These are phyloP conservation scores for Notothenia coriiceps DNA, from an alignment of 2,113 vertebrate species.

Conservation along the genomic window DNA sequence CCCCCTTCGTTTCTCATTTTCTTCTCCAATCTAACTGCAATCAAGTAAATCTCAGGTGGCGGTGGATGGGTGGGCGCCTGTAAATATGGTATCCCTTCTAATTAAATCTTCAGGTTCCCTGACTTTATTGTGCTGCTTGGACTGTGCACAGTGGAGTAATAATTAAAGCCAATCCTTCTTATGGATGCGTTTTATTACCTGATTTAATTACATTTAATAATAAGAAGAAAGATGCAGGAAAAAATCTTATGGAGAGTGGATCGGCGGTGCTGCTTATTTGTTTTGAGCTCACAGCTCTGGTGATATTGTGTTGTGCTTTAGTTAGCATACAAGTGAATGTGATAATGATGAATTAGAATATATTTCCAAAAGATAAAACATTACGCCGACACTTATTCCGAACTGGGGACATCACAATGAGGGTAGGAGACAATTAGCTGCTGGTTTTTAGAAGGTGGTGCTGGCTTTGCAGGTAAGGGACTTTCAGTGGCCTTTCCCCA, in stretches of 20 bases:
- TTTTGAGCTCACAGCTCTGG: slow-evolving; percentile 55
- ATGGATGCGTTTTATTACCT: slow-evolving; percentile 75
- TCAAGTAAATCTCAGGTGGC: slow-evolving; percentile 79
- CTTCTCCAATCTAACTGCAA: slow-evolving; percentile 73
- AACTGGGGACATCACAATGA: slow-evolving; percentile 49
- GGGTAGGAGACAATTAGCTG: slow-evolving; percentile 45
- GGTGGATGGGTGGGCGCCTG: slow-evolving; percentile 56
- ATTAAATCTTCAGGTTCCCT: slow-evolving; percentile 81
- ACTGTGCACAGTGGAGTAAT: slow-evolving; percentile 71
- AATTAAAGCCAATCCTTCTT: slow-evolving; percentile 76
- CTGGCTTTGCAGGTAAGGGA: background rate
- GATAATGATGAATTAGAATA: slow-evolving; percentile 78
- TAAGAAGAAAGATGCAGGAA: slow-evolving; percentile 55
- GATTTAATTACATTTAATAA: slow-evolving; percentile 85
- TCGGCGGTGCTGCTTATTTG: slow-evolving; percentile 49
- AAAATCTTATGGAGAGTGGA: slow-evolving; percentile 34
- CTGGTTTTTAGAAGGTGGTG: slow-evolving; percentile 13
- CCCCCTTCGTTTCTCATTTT: slow-evolving; percentile 70
- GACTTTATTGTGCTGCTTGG: slow-evolving; percentile 77
- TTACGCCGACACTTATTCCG: slow-evolving; percentile 50
- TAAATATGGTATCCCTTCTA: slow-evolving; percentile 79
- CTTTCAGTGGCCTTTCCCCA: slow-evolving; percentile 49
- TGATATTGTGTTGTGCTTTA: slow-evolving; percentile 69
- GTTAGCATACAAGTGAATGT: slow-evolving; percentile 53
- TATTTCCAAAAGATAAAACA: slow-evolving; percentile 70